A percentile compares a stretch with the other conserved stretches of the same genome.
Conservation (phyloP, 2,797 vertebrate genomes). For the Danio kyathit region DNA sequence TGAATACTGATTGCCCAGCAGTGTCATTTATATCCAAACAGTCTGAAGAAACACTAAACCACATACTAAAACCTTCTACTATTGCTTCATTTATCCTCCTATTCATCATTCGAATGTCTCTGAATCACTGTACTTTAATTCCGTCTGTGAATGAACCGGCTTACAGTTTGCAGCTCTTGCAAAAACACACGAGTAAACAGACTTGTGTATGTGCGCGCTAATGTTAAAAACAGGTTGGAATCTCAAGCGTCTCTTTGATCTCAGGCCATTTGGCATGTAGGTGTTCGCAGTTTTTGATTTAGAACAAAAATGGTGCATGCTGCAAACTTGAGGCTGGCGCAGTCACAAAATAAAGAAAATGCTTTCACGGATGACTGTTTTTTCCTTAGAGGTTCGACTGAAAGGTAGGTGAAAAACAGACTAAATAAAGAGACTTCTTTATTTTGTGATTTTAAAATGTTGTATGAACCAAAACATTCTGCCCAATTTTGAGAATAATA, state of each 20-base stretch:
- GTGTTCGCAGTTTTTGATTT: neutral
- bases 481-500: neutral
- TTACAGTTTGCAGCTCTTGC: constrained; percentile 21
- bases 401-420: neutral
- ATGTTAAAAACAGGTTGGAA: constrained; percentile 49
- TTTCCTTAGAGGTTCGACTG: neutral
- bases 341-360: constrained; percentile 19
- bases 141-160: constrained; percentile 13
- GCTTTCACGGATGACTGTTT: neutral
- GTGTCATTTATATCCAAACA: constrained; percentile 22
- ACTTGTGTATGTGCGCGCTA: neutral
- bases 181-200: neutral
- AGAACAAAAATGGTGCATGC: neutral
- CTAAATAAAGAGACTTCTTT: too few species aligned
- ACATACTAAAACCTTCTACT: neutral
- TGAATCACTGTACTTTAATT: neutral
- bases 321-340: constrained; percentile 27
- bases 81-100: constrained; percentile 20
- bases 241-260: constrained; percentile 33
- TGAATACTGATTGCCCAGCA: constrained; percentile 30
- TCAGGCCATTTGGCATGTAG: constrained; percentile 14
- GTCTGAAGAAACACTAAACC: constrained; percentile 29
- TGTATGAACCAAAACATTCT: neutral
- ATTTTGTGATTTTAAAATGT: neutral
- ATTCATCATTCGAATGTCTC: constrained; percentile 30